Conservation (phyloP, 2,113 vertebrate species). For the Abramis brama region DNA sequence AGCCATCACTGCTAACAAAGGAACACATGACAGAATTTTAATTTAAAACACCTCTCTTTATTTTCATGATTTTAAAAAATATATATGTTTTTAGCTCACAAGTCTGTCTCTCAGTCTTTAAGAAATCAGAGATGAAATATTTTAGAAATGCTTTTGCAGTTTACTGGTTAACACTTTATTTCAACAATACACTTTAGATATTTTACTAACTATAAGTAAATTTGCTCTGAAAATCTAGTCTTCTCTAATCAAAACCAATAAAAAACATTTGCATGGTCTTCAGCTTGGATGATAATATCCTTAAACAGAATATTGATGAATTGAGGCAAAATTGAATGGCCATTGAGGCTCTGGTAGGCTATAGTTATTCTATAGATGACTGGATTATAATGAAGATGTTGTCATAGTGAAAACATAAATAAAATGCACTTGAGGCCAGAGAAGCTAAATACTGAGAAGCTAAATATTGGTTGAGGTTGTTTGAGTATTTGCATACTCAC, state of each 20-base stretch:
- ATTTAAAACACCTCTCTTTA: not conserved
- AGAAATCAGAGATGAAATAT: conserved; percentile 15
- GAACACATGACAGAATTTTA: not conserved
- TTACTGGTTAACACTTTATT: too few species aligned
- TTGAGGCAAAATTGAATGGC: not conserved
- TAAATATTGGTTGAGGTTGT: not conserved
- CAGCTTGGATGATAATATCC: not conserved
- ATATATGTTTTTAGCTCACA: not conserved
- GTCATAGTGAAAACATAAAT: not conserved
- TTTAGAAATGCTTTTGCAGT: conserved; percentile 9
- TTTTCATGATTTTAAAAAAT: not conserved
- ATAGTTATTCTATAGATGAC: not conserved
- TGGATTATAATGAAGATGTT: not conserved
- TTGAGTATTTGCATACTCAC: not conserved
- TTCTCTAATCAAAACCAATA: not conserved
- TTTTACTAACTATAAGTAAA: too few species aligned
- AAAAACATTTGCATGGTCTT: not conserved
- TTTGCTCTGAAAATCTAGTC: not conserved
- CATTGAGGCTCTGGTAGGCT: not conserved
- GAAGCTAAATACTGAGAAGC: conserved; percentile 2
- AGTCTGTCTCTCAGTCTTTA: not conserved
- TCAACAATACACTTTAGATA: too few species aligned
- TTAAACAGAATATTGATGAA: not conserved
- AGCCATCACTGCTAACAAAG: conserved; percentile 26
- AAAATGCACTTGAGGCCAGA: not conserved